Evolutionary conservation across 2,113 vertebrate genomes (phyloP), one percentile per base, ranked within the genome.

Genomic region (Myotis davidii): DNA sequence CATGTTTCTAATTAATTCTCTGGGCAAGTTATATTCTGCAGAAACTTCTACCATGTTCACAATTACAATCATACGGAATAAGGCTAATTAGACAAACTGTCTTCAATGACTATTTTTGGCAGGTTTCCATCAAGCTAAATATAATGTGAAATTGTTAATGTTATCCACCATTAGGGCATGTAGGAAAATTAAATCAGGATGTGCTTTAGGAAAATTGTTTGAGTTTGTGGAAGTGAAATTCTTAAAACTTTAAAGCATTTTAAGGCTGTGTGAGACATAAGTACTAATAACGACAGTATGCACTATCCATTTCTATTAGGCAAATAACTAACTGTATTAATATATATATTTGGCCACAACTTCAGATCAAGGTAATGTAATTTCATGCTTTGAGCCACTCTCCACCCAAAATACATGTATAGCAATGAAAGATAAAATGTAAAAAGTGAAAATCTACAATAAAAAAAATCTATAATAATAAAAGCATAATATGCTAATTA

Each of bases 1-100:
- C 18, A 52, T 76, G n/a, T 74, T 96, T 96, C 65, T 88, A 94
- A 93, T 94, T 94, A 94, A 94, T 59, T 87, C 39, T 89, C 72
- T 87, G 56, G 8, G 8, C 17, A 86, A 67, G 29, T 72, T 78
- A 85, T 91, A 89, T 69, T 90, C 76, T 96, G 65, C 6, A 92
- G 32, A 84, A 93, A 0, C 11, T 94, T 94, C 56, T 23, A 73
- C 50, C 42, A 90, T 37, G 70, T 92, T 97, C 91, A 95, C 45
- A 89, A 59, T 90, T 94, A 79, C 8, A 90, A 56, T 91, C 83
- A 88, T 34, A 88, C 3, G 10, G 21, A 86, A 96, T 91, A 96
- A 78, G n/a, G 42, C 50, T 94, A 95, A 91, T 96, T 94, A 94
- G 45, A 87, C 37, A 78, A 92, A 45, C 32, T 95, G 45, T 90